A percentile compares a stretch with the other conserved stretches of the same genome.
Conservation (phyloP, 1,140 invertebrate species). For the Armadillidium nasatum region DNA sequence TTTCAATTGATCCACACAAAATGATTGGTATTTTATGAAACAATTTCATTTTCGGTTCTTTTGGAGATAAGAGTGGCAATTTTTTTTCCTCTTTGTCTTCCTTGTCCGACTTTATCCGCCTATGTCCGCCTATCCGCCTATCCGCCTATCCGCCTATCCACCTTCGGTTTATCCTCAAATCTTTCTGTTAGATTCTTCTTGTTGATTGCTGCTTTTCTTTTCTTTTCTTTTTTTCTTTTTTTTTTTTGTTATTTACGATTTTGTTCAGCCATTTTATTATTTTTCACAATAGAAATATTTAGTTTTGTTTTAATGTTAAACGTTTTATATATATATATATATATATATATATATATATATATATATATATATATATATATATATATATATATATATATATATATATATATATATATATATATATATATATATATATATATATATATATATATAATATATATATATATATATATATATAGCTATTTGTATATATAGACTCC, state of each 20-base stretch:
- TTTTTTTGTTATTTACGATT: too few relatives aligned
- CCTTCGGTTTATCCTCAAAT: not conserved
- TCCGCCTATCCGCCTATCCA: not conserved
- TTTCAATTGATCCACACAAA: not conserved
- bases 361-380: slow-evolving; percentile 6
- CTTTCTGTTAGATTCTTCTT: not conserved
- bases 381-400: not conserved
- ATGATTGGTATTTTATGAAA: not conserved
- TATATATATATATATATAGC: too few relatives aligned
- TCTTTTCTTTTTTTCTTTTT: too few relatives aligned
- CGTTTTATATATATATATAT: not conserved
- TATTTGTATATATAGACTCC: too few relatives aligned
- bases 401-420: not conserved
- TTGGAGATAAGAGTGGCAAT: not conserved
- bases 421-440: too few relatives aligned
- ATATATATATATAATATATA: too few relatives aligned
- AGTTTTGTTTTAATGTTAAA: not conserved
- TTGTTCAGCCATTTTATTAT: not conserved
- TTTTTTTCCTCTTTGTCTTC: not conserved
- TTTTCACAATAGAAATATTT: not conserved
- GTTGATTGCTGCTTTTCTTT: not conserved
- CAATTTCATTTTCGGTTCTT: not conserved
- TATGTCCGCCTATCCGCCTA: too few relatives aligned
- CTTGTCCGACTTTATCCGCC: too few relatives aligned
- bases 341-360: slow-evolving; percentile 15